Conservation (phyloP, 2,888 invertebrate genomes). For the Scrobipalpa atriplicella region DNA sequence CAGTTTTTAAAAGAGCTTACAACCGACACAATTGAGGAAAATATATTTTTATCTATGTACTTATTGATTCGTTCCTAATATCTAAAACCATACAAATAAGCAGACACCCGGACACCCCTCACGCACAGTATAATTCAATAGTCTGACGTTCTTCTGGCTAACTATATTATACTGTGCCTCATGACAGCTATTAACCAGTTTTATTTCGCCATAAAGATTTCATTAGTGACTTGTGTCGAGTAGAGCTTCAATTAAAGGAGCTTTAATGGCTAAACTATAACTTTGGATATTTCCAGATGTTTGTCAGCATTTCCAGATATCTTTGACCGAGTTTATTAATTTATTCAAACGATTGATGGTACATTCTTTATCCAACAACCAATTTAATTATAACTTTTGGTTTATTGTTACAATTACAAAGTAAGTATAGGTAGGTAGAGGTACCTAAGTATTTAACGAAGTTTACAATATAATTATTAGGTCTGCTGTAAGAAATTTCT, state of each 20-base stretch:
- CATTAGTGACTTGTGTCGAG: slow-evolving; percentile 1
- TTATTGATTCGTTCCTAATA: no score
- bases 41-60: no score
- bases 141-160: no score
- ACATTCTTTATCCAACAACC: background rate
- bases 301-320: background rate
- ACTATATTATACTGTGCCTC: no score
- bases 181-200: background rate
- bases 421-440: no score
- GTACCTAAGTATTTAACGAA: no score
- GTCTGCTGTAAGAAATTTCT: no score
- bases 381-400: background rate
- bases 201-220: slow-evolving; percentile 10
- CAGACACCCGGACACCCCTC: background rate
- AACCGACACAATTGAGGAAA: no score
- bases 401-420: no score
- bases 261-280: slow-evolving; percentile 16
- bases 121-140: no score
- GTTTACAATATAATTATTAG: no score
- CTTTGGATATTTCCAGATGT: background rate
- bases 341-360: background rate
- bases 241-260: slow-evolving; percentile 6
- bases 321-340: background rate
- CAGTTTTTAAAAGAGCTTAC: no score
- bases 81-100: background rate